Percentiles rank a stretch among this genome's conserved stretches.
Conservation (phyloP, 1,140 invertebrate species). For the Trichoplusia ni region DNA sequence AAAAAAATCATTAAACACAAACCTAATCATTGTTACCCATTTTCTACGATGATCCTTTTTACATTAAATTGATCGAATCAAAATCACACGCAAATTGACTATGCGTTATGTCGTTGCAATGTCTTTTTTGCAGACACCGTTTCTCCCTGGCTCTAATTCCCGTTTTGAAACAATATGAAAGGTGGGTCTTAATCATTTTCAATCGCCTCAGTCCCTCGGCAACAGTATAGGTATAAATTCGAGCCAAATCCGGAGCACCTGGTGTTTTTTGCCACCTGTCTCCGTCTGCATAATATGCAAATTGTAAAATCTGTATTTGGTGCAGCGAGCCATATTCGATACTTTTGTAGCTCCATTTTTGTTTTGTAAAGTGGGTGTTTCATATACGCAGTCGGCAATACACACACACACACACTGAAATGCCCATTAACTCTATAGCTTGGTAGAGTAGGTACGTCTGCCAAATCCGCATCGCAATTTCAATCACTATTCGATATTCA, state of each 20-base stretch:
- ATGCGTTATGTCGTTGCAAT: background rate
- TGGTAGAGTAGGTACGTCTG: background rate
- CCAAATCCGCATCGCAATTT: conserved; percentile 50
- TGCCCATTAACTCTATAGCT: conserved; percentile 1
- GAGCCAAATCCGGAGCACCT: conserved; percentile 10
- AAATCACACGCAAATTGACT: conserved; percentile 8
- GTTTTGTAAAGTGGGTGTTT: conserved; percentile 1
- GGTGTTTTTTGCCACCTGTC: conserved; percentile 25
- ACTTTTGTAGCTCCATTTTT: conserved; percentile 11
- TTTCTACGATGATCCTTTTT: too few species aligned
- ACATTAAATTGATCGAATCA: too few species aligned
- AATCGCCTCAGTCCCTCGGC: background rate
- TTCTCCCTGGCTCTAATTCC: conserved; percentile 3
- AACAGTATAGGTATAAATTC: conserved; percentile 17
- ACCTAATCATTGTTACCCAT: too few species aligned
- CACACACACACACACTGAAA: too few species aligned
- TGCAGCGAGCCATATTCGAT: background rate
- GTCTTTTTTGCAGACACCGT: conserved; percentile 6
- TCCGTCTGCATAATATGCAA: conserved; percentile 6
- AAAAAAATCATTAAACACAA: too few species aligned
- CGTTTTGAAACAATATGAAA: conserved; percentile 24
- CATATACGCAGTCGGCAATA: conserved; percentile 1
- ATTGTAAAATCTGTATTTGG: conserved; percentile 3
- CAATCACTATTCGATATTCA: conserved; percentile 51
- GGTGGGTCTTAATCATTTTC: conserved; percentile 19